Base-by-base conservation (phyloP, 2,888 invertebrate species). In the Acronicta leporina region DNA sequence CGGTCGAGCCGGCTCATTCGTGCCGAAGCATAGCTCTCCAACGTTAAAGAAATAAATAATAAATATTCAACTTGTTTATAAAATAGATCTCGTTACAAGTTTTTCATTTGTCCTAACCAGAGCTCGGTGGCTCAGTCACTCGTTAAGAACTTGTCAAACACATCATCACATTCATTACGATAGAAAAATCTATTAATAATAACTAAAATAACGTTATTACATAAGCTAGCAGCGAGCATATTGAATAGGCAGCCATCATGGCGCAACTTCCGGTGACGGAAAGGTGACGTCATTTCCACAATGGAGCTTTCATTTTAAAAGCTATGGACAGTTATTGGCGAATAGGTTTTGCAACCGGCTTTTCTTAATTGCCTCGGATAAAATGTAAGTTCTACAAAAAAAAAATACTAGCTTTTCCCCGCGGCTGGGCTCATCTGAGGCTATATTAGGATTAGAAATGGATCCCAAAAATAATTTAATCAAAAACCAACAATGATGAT, bases 191-290 rank as follows among this genome's bases (percentile, higher is more conserved):
- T 56, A 56, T 49, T 52, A 57, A 27, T 30, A 56, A 42, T 45
- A 67, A 10, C 33, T 33, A 13, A 58, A 64, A 71, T 47, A 66
- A 45, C 40, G 14, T 40, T 38, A 62, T 78, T 63, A 63, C 49
- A 58, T 72, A 73, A 75, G 46, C 20, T 61, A 48, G 46, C 62
- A 46, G 43, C 54, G n/a, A 35, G 46, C 55, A 57, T 60, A 57
- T 51, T 57, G 44, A 59, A 59, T 60, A 54, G 59, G 47, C 55
- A 65, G 53, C 63, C 63, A 46, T 70, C 66, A 77, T 82, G 80
- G 75, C 73, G 73, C 67, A 80, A 81, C 77, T 69, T 85, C 86
- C 84, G 74, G 60, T 50, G 48, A 56, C 73, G 77, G 82, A 79
- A 75, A 68, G 63, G 57, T 80, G 80, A 83, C 63, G 70, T 83